Evolutionary conservation across 2,797 vertebrate genomes (phyloP).

Genomic region (Triplophysa bombifrons): DNA sequence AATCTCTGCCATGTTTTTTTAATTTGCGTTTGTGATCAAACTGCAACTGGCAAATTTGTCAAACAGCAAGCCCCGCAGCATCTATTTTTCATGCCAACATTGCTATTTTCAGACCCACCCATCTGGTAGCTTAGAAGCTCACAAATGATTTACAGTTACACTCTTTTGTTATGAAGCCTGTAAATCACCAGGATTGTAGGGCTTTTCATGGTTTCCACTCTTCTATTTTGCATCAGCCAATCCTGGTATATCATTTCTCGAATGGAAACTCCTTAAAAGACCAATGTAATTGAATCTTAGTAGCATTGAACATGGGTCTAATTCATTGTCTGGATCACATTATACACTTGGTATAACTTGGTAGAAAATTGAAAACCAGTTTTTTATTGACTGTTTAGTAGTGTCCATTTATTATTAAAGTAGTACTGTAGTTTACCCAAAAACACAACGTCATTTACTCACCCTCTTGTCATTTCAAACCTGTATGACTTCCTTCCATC

Average conservation of each 20-base stretch:
- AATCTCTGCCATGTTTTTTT: constrained; percentile 59
- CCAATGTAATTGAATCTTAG: constrained; percentile 47
- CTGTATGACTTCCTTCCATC: no score
- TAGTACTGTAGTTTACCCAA: no score
- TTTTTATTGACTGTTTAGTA: no score
- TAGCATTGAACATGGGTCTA: constrained; percentile 24
- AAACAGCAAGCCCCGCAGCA: constrained; percentile 60
- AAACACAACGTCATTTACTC: no score
- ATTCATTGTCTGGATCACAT: constrained; percentile 22
- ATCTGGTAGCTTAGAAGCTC: constrained; percentile 71
- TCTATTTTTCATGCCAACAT: constrained; percentile 65
- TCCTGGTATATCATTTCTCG: constrained; percentile 51
- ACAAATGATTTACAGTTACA: constrained; percentile 74
- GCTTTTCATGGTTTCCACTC: constrained; percentile 72
- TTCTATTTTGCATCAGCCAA: constrained; percentile 72
- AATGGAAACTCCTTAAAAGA: constrained; percentile 29
- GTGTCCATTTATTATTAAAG: no score
- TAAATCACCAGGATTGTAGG: constrained; percentile 80
- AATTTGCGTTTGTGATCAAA: constrained; percentile 60
- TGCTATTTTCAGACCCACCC: constrained; percentile 75
- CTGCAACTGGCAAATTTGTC: constrained; percentile 68
- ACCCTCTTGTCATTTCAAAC: no score
- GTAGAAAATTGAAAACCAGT: constrained; percentile 29
- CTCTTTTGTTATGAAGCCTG: constrained; percentile 67
- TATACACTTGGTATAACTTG: neutral